Evolutionary conservation across 2,888 invertebrate genomes (phyloP).

Genomic region (Ennomos fuscantarius): DNA sequence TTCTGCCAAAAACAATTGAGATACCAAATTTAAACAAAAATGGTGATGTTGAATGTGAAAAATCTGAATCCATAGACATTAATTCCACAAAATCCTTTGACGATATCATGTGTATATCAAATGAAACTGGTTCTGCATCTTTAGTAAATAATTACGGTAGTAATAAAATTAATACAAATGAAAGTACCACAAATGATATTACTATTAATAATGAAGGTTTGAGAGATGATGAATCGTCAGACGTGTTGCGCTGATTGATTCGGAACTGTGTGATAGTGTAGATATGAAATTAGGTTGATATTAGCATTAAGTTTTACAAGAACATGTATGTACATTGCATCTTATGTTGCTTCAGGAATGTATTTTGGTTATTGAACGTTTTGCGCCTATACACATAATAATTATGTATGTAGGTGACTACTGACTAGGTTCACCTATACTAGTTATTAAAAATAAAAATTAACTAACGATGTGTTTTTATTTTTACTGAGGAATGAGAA

Average conservation of each 20-base stretch:
- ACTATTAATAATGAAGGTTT: background rate
- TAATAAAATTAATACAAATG: constrained; percentile 1
- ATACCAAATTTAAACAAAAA: constrained; percentile 12
- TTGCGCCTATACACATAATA: constrained; percentile 20
- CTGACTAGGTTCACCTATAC: constrained; percentile 9
- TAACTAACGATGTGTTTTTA: too few species aligned
- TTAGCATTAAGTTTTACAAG: constrained; percentile 9
- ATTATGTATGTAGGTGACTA: constrained; percentile 20
- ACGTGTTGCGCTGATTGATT: constrained; percentile 1
- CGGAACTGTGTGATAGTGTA: constrained; percentile 9
- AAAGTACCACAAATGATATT: constrained; percentile 7
- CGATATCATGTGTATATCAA: background rate
- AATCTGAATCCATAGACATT: constrained; percentile 4
- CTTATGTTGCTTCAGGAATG: constrained; percentile 22
- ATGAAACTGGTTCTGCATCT: constrained; percentile 1
- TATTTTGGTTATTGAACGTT: constrained; percentile 17
- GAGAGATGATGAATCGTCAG: constrained; percentile 1
- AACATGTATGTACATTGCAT: constrained; percentile 10
- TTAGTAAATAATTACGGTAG: constrained; percentile 1
- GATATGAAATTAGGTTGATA: constrained; percentile 2
- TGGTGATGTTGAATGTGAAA: constrained; percentile 7
- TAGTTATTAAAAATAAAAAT: background rate
- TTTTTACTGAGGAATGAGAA: too few species aligned
- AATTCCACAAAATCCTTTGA: constrained; percentile 4
- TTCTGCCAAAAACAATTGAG: constrained; percentile 2